Evolutionary conservation across 1,140 invertebrate genomes (phyloP).

Genomic region (Harpegnathos saltator): DNA sequence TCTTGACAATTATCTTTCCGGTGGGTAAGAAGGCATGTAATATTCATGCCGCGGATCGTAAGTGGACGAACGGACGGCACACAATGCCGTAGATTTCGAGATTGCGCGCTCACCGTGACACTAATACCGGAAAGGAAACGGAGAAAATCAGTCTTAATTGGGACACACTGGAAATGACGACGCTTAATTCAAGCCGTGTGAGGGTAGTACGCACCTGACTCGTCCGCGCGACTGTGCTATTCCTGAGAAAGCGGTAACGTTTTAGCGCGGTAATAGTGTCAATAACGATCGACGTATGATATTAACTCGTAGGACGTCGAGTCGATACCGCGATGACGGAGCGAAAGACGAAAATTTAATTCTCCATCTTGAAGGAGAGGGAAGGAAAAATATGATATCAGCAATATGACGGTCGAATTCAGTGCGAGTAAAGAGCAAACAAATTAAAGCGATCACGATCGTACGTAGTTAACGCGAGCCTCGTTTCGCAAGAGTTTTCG

Average conservation of each 20-base stretch:
- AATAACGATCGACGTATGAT: constrained; percentile 13
- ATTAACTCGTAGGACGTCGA: background rate
- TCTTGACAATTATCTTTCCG: constrained; percentile 86
- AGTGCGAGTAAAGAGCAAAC: no score
- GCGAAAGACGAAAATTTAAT: background rate
- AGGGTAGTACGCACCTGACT: constrained; percentile 44
- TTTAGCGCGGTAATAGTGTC: background rate
- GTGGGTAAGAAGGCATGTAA: constrained; percentile 85
- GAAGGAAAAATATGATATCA: no score
- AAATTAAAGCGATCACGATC: no score
- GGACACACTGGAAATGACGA: constrained; percentile 80
- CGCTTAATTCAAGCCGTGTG: constrained; percentile 66
- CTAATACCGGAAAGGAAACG: constrained; percentile 84
- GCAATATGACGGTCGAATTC: no score
- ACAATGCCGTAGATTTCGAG: constrained; percentile 84
- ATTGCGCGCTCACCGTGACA: constrained; percentile 86
- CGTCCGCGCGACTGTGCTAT: constrained; percentile 2
- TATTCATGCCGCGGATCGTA: constrained; percentile 84
- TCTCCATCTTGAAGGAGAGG: no score
- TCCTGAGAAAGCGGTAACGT: constrained; percentile 32
- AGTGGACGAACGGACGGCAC: constrained; percentile 80
- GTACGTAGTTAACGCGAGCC: no score
- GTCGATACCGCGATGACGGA: background rate
- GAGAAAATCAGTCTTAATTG: constrained; percentile 85
- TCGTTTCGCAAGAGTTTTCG: no score